Conservation (phyloP, 2,113 vertebrate genomes). For the Chitala chitala region DNA sequence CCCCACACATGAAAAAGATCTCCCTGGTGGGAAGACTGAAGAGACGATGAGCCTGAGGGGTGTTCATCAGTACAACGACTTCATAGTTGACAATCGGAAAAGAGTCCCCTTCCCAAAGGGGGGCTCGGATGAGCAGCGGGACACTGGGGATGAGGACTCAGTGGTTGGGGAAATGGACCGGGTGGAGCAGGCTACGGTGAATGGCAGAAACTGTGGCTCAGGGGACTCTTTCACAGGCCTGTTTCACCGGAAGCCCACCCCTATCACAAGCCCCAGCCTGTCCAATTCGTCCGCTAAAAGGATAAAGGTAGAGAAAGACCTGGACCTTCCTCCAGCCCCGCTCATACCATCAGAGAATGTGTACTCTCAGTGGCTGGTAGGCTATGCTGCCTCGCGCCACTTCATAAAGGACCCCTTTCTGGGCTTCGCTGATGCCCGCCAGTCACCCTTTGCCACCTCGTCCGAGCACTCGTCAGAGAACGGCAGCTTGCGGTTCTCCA, state of each 20-base stretch:
- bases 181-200: slow-evolving; percentile 70
- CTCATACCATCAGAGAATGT: slow-evolving; percentile 97
- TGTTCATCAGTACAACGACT: slow-evolving; percentile 85
- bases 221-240: slow-evolving; percentile 81
- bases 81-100: slow-evolving; percentile 87
- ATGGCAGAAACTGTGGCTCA: slow-evolving; percentile 79
- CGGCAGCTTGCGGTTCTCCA: slow-evolving; percentile 96
- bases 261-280: slow-evolving; percentile 81
- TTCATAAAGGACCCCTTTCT: slow-evolving; percentile 98
- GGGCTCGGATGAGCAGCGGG: slow-evolving; percentile 70
- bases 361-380: slow-evolving; percentile 97
- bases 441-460: slow-evolving; percentile 94
- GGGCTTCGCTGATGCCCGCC: slow-evolving; percentile 91
- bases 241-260: slow-evolving; percentile 87
- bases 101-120: slow-evolving; percentile 80
- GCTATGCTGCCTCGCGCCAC: slow-evolving; percentile 94
- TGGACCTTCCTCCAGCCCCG: slow-evolving; percentile 88
- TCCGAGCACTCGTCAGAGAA: slow-evolving; percentile 98
- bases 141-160: slow-evolving; percentile 66
- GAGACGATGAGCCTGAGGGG: slow-evolving; percentile 78
- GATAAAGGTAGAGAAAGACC: slow-evolving; percentile 97
- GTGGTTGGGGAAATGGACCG: slow-evolving; percentile 62
- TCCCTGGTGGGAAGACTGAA: slow-evolving; percentile 74
- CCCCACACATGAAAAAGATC: slow-evolving; percentile 73
- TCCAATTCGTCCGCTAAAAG: slow-evolving; percentile 84